A percentile compares a stretch with the other conserved stretches of the same genome.
Conservation (phyloP, 2,113 vertebrate species). For the Alligator mississippiensis region DNA sequence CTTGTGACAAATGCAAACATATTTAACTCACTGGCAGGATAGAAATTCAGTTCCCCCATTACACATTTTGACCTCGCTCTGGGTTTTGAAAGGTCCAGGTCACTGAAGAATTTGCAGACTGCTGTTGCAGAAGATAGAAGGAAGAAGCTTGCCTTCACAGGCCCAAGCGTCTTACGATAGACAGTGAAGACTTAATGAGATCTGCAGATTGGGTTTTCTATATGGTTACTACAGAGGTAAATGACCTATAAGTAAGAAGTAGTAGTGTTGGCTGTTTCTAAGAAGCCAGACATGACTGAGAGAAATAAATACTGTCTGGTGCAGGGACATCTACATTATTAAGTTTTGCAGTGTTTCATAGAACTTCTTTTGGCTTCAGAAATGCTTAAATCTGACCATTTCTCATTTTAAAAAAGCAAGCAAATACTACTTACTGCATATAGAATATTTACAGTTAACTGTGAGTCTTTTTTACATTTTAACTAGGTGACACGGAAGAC, state of each 20-base stretch:
- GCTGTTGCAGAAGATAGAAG: not conserved
- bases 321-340: not conserved
- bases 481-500: not conserved
- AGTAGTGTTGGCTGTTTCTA: not conserved
- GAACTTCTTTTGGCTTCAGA: not conserved
- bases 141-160: not conserved
- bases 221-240: not conserved
- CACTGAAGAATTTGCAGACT: not conserved
- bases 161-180: not conserved
- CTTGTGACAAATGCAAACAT: slow-evolving; percentile 37
- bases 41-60: not conserved
- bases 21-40: not conserved
- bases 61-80: not conserved
- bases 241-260: not conserved
- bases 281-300: not conserved
- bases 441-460: not conserved
- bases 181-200: not conserved
- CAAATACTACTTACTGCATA: not conserved
- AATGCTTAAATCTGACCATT: not conserved
- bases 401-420: not conserved
- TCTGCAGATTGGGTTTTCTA: not conserved
- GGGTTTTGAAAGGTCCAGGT: not conserved
- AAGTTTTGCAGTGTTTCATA: not conserved
- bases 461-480: not conserved
- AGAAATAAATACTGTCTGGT: not conserved